These are phyloP conservation scores for Julus scandinavius DNA, from an alignment of 2,888 invertebrate species.

Conservation along the genomic window DNA sequence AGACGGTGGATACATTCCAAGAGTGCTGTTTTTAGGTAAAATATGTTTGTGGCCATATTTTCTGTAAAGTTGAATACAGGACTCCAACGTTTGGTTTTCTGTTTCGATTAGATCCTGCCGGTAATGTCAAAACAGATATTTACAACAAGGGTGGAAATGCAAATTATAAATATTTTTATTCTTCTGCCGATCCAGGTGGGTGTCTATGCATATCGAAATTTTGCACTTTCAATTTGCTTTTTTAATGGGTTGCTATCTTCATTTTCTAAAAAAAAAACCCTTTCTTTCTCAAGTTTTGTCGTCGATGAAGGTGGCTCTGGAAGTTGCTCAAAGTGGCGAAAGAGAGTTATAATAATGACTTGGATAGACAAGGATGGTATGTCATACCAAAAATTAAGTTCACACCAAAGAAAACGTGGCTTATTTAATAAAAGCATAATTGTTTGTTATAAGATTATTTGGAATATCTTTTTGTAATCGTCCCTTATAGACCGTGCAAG, in stretches of 20 bases:
- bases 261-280: neutral
- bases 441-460: too few species aligned
- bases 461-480: too few species aligned
- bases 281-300: neutral
- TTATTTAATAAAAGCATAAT: too few species aligned
- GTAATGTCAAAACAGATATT: slow-evolving; percentile 70
- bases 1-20: slow-evolving; percentile 76
- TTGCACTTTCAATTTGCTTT: neutral
- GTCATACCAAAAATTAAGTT: too few species aligned
- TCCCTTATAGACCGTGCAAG: too few species aligned
- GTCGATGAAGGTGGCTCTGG: neutral
- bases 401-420: too few species aligned
- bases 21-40: slow-evolving; percentile 73
- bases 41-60: slow-evolving; percentile 51
- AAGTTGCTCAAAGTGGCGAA: neutral
- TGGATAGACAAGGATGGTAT: neutral
- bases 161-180: slow-evolving; percentile 72
- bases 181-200: slow-evolving; percentile 60
- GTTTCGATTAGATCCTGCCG: slow-evolving; percentile 67
- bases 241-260: too few species aligned
- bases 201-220: neutral
- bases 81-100: neutral
- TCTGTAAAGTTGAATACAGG: neutral
- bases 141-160: slow-evolving; percentile 72
- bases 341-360: neutral